Percentiles rank a stretch among this genome's conserved stretches.
Conservation (phyloP, 2,888 invertebrate species). For the Mamestra brassicae region DNA sequence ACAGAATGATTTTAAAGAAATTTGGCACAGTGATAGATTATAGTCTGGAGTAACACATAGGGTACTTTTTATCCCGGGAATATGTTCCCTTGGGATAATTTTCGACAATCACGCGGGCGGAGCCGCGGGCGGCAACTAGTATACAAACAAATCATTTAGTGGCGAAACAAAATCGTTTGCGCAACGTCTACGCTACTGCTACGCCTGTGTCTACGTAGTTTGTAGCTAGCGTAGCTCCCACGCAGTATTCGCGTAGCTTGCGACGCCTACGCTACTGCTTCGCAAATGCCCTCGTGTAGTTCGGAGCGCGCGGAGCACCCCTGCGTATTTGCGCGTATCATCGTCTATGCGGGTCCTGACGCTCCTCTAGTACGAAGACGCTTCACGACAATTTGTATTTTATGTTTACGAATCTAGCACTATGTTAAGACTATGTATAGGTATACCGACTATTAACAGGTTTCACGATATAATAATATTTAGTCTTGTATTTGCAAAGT, state of each 20-base stretch:
- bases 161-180: neutral
- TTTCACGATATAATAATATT: neutral
- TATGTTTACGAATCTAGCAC: neutral
- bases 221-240: neutral
- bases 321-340: neutral
- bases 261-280: neutral
- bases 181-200: constrained; percentile 4
- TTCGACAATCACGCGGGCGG: too few relatives aligned
- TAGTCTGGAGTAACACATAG: too few relatives aligned
- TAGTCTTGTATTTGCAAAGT: neutral
- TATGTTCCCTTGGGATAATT: too few relatives aligned
- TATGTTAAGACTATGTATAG: neutral
- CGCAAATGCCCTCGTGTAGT: neutral
- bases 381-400: neutral
- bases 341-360: too few relatives aligned
- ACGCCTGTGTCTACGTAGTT: neutral
- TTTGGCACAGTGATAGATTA: too few relatives aligned
- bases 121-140: too few relatives aligned
- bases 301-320: neutral
- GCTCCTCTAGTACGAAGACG: neutral
- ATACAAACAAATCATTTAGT: too few relatives aligned
- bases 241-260: constrained; percentile 8
- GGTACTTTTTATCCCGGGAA: too few relatives aligned
- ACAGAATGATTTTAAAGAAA: too few relatives aligned
- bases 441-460: neutral